Percentiles rank a stretch among this genome's conserved stretches.
phyloP scores from a whole-genome alignment of 2,888 invertebrate genomes.

The Mactromeris polynyma region DNA sequence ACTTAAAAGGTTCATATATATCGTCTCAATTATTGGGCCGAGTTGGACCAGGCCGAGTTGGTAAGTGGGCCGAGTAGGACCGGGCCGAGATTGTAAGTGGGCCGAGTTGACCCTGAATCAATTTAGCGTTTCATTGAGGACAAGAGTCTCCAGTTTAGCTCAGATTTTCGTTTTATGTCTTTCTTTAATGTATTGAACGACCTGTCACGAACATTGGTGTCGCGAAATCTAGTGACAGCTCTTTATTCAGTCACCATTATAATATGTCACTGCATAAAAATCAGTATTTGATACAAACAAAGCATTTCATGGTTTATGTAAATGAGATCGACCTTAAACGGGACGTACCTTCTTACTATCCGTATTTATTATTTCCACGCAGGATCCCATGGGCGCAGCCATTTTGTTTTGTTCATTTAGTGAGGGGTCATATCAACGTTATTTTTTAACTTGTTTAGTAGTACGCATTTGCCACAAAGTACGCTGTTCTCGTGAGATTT shows the following conservation, averaged over 20 bases:
- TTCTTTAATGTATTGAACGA: too few relatives aligned
- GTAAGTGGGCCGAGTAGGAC: too few relatives aligned
- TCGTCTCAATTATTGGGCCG: too few relatives aligned
- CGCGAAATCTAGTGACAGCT: constrained; percentile 16
- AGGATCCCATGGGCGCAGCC: constrained; percentile 62
- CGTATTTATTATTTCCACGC: constrained; percentile 64
- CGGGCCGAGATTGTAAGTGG: too few relatives aligned
- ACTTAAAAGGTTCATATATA: too few relatives aligned
- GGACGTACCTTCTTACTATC: constrained; percentile 58
- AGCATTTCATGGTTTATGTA: not conserved
- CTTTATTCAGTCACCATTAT: not conserved
- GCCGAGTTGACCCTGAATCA: too few relatives aligned
- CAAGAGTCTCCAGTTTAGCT: too few relatives aligned
- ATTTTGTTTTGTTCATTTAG: constrained; percentile 51
- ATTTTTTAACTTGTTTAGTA: not conserved
- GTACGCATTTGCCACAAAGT: too few relatives aligned
- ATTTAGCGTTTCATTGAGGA: too few relatives aligned
- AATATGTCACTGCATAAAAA: not conserved
- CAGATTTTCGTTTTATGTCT: too few relatives aligned
- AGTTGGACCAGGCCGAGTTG: too few relatives aligned
- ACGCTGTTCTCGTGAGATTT: too few relatives aligned
- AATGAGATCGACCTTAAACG: not conserved
- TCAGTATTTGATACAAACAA: not conserved
- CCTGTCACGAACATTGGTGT: not conserved
- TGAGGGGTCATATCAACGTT: not conserved